A percentile compares a stretch with the other conserved stretches of the same genome.
phyloP scores from a whole-genome alignment of 2,113 vertebrate species.

The Halichoeres trimaculatus region DNA sequence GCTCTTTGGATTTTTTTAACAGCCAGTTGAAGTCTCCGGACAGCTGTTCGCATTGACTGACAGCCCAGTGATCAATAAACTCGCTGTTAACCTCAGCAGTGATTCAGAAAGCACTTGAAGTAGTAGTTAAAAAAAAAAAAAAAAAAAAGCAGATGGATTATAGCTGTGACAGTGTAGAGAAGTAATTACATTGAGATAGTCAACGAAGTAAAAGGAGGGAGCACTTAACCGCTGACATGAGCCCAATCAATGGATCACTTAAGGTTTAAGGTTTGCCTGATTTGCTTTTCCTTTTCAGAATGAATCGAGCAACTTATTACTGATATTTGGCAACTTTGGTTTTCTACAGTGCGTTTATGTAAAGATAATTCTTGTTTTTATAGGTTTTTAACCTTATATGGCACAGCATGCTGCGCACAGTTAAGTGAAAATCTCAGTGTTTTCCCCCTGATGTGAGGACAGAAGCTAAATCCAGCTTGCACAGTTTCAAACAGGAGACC shows the following conservation, averaged over 20 bases:
- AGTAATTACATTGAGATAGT: neutral
- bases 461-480: neutral
- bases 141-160: neutral
- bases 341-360: no score
- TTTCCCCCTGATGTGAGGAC: neutral
- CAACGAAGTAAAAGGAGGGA: neutral
- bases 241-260: constrained; percentile 8
- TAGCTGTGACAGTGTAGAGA: neutral
- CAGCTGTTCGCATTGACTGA: constrained; percentile 54
- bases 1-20: constrained; percentile 14
- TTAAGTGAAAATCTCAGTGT: neutral
- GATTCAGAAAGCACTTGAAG: constrained; percentile 22
- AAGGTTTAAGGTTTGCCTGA: neutral
- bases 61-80: constrained; percentile 45
- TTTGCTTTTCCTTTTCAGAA: neutral
- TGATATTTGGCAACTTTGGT: no score
- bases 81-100: constrained; percentile 18
- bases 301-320: no score
- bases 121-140: neutral
- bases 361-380: no score
- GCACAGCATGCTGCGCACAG: neutral
- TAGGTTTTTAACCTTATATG: no score
- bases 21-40: constrained; percentile 20
- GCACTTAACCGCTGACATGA: neutral
- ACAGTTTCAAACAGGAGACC: constrained; percentile 12